phyloP scores from a whole-genome alignment of 2,113 vertebrate genomes.

The Cyprinus carpio region DNA sequence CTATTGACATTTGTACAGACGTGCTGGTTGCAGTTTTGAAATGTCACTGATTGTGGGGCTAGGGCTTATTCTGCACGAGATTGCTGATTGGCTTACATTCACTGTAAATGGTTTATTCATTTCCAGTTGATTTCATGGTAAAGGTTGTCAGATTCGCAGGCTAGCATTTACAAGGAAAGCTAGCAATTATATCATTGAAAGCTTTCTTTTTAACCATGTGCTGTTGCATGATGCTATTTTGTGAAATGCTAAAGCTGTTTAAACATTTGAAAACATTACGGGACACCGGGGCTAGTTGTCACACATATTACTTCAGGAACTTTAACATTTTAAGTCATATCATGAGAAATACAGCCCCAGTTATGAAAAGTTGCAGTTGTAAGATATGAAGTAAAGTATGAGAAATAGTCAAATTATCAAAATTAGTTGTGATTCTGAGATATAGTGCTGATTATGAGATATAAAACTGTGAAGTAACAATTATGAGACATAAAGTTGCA shows the following conservation, averaged over 20 bases:
- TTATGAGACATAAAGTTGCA: too few species aligned
- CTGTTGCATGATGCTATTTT: background rate
- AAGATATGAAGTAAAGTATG: too few species aligned
- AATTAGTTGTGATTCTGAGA: too few species aligned
- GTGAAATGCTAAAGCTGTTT: background rate
- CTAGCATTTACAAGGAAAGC: background rate
- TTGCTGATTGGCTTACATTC: background rate
- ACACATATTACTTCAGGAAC: background rate
- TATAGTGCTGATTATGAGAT: too few species aligned
- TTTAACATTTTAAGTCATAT: background rate
- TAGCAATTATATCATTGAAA: background rate
- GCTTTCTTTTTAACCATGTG: background rate
- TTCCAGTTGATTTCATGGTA: background rate
- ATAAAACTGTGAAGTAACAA: too few species aligned
- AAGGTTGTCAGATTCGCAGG: background rate
- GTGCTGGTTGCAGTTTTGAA: constrained; percentile 3
- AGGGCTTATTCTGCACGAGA: background rate
- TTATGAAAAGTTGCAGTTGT: too few species aligned
- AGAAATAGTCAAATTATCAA: too few species aligned
- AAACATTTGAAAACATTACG: background rate
- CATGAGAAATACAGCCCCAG: too few species aligned
- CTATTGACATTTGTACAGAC: constrained; percentile 27
- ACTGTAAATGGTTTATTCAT: background rate
- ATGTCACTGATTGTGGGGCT: constrained; percentile 21
- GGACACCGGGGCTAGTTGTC: background rate